A percentile compares a stretch with the other conserved stretches of the same genome.
These are phyloP conservation scores for Diplolepis rosae DNA, from an alignment of 2,888 invertebrate species.

Conservation along the genomic window DNA sequence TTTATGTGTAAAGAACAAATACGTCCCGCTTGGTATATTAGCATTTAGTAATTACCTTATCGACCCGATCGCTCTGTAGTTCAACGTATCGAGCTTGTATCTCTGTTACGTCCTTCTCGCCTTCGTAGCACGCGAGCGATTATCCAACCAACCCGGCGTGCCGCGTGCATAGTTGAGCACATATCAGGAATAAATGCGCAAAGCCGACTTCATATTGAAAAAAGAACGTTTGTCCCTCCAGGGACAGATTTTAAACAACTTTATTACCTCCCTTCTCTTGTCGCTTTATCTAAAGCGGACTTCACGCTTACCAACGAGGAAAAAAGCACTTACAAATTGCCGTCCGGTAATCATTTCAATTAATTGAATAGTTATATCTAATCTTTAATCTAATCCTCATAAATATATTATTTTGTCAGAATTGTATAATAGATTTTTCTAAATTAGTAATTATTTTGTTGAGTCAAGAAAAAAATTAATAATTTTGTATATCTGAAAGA, in stretches of 20 bases:
- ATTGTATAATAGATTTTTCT: too few species aligned
- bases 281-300: conserved; percentile 21
- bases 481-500: too few species aligned
- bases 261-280: conserved; percentile 19
- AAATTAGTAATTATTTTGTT: too few species aligned
- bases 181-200: conserved; percentile 22
- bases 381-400: too few species aligned
- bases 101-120: conserved; percentile 66
- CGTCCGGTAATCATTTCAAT: too few species aligned
- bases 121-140: conserved; percentile 60
- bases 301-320: too few species aligned
- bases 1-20: conserved; percentile 56
- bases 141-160: conserved; percentile 39
- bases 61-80: conserved; percentile 65
- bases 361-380: too few species aligned
- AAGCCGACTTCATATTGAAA: conserved; percentile 4
- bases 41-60: conserved; percentile 70
- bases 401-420: too few species aligned
- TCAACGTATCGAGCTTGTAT: conserved; percentile 66
- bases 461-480: too few species aligned
- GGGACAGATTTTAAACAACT: conserved; percentile 25
- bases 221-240: conserved; percentile 12
- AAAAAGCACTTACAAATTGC: too few species aligned
- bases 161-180: conserved; percentile 32
- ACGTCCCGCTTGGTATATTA: conserved; percentile 60